Conservation (phyloP, 2,888 invertebrate species). For the Drosophila quinaria region DNA sequence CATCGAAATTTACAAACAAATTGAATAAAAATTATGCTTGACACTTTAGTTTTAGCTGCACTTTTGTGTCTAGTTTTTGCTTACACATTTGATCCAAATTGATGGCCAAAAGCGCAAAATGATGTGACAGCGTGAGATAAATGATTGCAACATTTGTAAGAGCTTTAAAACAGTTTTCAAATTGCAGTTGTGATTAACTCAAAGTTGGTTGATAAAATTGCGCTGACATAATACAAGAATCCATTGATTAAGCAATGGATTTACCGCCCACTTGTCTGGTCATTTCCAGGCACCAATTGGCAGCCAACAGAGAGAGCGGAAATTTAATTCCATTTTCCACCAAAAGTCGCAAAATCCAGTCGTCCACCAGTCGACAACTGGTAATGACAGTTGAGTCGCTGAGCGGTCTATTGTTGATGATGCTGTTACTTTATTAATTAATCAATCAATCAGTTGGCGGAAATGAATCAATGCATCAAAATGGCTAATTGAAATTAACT, state of each 20-base stretch:
- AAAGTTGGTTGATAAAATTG: background rate
- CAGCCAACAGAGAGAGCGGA: slow-evolving; percentile 42
- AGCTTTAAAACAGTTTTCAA: slow-evolving; percentile 3
- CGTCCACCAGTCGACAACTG: slow-evolving; percentile 39
- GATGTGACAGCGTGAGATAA: background rate
- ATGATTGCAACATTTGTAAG: slow-evolving; percentile 7
- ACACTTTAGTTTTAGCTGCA: slow-evolving; percentile 40
- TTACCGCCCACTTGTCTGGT: slow-evolving; percentile 23
- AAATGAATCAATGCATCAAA: slow-evolving; percentile 57
- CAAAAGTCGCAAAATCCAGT: slow-evolving; percentile 33
- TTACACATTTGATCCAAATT: slow-evolving; percentile 3
- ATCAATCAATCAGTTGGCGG: slow-evolving; percentile 64
- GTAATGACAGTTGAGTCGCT: slow-evolving; percentile 59
- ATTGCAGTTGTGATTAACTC: background rate
- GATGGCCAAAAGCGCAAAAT: background rate
- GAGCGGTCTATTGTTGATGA: slow-evolving; percentile 3
- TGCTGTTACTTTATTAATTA: slow-evolving; percentile 62
- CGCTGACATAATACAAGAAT: slow-evolving; percentile 12
- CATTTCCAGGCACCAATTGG: slow-evolving; percentile 34
- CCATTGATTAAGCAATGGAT: slow-evolving; percentile 28
- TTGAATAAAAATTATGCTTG: slow-evolving; percentile 60
- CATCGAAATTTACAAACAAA: slow-evolving; percentile 44
- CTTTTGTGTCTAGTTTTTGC: slow-evolving; percentile 7
- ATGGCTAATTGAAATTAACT: slow-evolving; percentile 79
- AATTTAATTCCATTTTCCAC: slow-evolving; percentile 55